Evolutionary conservation across 2,888 invertebrate genomes (phyloP), one percentile per base, ranked within the genome.

Genomic region (Stenichneumon culpator): DNA sequence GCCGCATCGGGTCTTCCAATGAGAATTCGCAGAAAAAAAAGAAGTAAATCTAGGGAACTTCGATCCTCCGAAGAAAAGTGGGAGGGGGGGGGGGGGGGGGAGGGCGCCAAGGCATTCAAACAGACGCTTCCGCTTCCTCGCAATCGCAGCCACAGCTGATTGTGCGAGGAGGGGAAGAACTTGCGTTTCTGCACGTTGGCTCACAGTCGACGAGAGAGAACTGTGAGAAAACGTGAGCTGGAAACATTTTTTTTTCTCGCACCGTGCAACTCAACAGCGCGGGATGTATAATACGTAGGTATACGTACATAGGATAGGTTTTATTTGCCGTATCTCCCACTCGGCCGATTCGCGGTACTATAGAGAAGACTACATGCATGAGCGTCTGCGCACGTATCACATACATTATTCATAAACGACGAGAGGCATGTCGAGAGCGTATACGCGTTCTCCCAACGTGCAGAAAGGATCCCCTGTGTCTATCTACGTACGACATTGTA

Each of bases 391-490:
- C 85, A 60, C 82, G 85, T 82, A 82, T 82, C 80, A 50, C 67
- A 85, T 85, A 68, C 82, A 85, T 85, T 85, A 85, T 85, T 85
- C 85, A 85, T 85, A 82, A 85, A 80, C 77, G 44, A 70, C 77
- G 82, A 77, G 82, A 72, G 72, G 79, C 77, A 63, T 63, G 75
- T 73, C 70, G 44, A 67, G 57, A 69, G 52, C 63, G 63, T 6
- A 6, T 32, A 68, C 47, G 68, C 52, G 68, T 52, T 22, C 47
- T 74, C 69, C 50, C 28, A 32, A 63, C 52, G 65, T 63, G 67
- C 44, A 47, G 39, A 72, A 19, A 36, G 70, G 36, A 65, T 19
- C 28, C 44, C 16, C 14, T 72, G 60, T 65, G 47, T 65, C 65
- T 73, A 79, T 72, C 74, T 54, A 36, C 65, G 47, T 70, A 50